Conservation (phyloP, 1,140 invertebrate genomes). For the Zophobas atratus region DNA sequence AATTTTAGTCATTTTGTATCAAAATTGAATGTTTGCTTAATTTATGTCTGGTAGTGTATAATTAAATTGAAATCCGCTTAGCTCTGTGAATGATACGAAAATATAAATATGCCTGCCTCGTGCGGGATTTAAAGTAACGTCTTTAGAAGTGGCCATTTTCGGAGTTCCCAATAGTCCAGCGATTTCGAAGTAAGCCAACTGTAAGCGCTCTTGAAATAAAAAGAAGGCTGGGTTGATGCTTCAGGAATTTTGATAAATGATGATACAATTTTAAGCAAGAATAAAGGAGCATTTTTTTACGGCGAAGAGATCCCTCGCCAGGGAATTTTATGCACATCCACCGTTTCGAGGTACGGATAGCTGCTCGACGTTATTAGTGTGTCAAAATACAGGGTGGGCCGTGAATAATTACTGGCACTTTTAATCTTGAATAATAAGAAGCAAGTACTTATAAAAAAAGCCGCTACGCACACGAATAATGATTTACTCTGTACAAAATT, state of each 20-base stretch:
- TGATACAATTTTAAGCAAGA: constrained; percentile 43
- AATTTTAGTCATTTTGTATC: too few species aligned
- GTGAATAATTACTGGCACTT: constrained; percentile 26
- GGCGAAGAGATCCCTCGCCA: constrained; percentile 15
- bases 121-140: background rate
- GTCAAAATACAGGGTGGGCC: constrained; percentile 12
- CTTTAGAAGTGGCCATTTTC: constrained; percentile 19
- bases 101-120: background rate
- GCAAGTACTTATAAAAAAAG: background rate
- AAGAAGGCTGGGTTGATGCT: constrained; percentile 16
- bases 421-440: constrained; percentile 7
- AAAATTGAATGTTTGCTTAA: too few species aligned
- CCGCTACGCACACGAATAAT: background rate
- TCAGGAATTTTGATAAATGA: constrained; percentile 39
- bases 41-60: background rate
- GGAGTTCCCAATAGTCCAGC: constrained; percentile 7
- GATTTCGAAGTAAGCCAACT: constrained; percentile 7
- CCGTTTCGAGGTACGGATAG: constrained; percentile 4
- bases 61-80: constrained; percentile 5
- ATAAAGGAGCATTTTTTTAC: constrained; percentile 39
- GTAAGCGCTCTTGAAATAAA: constrained; percentile 36
- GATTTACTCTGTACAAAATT: background rate
- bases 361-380: constrained; percentile 17
- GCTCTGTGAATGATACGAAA: background rate
- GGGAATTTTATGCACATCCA: constrained; percentile 31